A percentile compares a stretch with the other conserved stretches of the same genome.
These are phyloP conservation scores for Amiota communis DNA, from an alignment of 2,888 invertebrate genomes.

Conservation along the genomic window DNA sequence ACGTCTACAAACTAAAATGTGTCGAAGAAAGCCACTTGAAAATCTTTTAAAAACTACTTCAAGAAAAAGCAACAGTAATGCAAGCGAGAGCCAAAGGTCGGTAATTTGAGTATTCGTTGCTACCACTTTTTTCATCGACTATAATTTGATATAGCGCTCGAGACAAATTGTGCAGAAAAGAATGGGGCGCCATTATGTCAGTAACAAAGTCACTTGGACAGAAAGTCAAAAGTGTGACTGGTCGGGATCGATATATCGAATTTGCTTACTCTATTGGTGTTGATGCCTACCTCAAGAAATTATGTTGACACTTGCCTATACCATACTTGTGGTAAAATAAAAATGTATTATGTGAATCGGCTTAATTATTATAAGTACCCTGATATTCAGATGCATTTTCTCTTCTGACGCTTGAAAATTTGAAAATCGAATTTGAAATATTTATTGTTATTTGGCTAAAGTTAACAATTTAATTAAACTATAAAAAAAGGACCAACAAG, in stretches of 20 bases:
- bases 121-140: background rate
- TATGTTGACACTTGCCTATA: slow-evolving; percentile 62
- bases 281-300: too few species aligned
- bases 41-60: background rate
- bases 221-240: background rate
- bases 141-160: background rate
- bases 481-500: too few species aligned
- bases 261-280: too few species aligned
- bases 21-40: slow-evolving; percentile 4
- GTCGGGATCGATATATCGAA: too few species aligned
- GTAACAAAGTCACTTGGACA: background rate
- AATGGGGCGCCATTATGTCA: slow-evolving; percentile 66
- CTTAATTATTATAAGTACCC: too few species aligned
- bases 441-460: too few species aligned
- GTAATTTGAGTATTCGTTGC: slow-evolving; percentile 31
- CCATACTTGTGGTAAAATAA: slow-evolving; percentile 48
- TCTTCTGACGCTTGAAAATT: too few species aligned
- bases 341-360: slow-evolving; percentile 56
- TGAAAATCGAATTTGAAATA: too few species aligned
- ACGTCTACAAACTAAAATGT: background rate
- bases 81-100: slow-evolving; percentile 42
- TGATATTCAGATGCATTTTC: too few species aligned
- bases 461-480: too few species aligned
- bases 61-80: slow-evolving; percentile 39
- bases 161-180: slow-evolving; percentile 71